Evolutionary conservation across 2,888 invertebrate species (phyloP), one percentile per base, ranked within the genome.

Genomic region (Pachymerium ferrugineum): DNA sequence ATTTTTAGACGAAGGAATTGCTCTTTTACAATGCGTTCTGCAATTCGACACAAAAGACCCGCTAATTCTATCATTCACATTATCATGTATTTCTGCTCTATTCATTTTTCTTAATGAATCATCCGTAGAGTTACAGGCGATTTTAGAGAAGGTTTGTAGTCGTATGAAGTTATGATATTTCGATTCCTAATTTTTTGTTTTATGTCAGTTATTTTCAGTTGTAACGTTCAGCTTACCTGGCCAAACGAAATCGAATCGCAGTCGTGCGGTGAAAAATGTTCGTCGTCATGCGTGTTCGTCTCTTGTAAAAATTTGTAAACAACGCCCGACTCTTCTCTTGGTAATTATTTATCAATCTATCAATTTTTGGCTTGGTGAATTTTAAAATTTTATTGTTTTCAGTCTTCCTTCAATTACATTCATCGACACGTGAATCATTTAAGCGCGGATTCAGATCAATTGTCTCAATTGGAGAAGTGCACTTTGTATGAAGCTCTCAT

Each of bases 41-140:
- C 86, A 87, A 31, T 88, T 90, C 80, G 86, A 89, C 74, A 92
- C 92, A 0, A 86, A 86, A 74, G 91, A 94, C 83, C 92, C 95
- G 0, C 85, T 92, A 76, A 87, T 94, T 72, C 84, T 92, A 28
- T 95, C 95, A 0, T 88, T 91, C 71, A 83, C 94, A 74, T 84
- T 97, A n/a, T 95, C 95, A 0, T 93, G 94, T 83, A 90, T 96
- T 77, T 96, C 95, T 1, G 92, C 94, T 0, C 86, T 96, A 1
- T 94, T 95, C 82, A 92, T 94, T 30, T 95, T 94, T 84, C 86
- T 96, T 25, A 92, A 91, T 80, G 91, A 93, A 87, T 91, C 92
- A 0, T 91, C 92, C 42, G 91, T 81, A 12, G 84, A 92, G 31
- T 81, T 95, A 70, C 91, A 92, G 0, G 87, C 89, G 54, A 93